A percentile compares a stretch with the other conserved stretches of the same genome.
These are phyloP conservation scores for Lepidurus couesii DNA, from an alignment of 1,140 invertebrate species.

Conservation along the genomic window DNA sequence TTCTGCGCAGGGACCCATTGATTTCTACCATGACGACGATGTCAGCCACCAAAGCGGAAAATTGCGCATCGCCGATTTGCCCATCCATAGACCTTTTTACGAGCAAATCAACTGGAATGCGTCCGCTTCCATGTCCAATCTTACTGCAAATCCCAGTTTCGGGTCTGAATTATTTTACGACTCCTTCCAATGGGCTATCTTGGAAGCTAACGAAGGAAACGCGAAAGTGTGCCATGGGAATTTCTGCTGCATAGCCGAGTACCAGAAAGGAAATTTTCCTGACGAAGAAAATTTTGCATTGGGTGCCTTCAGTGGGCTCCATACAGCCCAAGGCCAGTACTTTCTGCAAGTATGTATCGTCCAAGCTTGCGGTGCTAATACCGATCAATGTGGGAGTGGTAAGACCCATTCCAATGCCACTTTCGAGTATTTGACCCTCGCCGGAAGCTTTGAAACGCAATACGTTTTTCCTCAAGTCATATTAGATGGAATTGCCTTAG, in stretches of 20 bases:
- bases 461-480: constrained; percentile 29
- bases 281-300: constrained; percentile 27
- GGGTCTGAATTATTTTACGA: constrained; percentile 27
- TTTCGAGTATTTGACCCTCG: constrained; percentile 23
- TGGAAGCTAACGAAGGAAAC: neutral
- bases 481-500: constrained; percentile 23
- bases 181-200: constrained; percentile 7
- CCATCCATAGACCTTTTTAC: neutral
- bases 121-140: neutral
- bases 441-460: constrained; percentile 17
- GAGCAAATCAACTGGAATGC: neutral
- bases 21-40: constrained; percentile 24
- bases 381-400: constrained; percentile 24
- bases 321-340: constrained; percentile 30
- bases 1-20: neutral
- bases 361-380: constrained; percentile 20
- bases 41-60: neutral
- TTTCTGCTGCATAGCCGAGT: constrained; percentile 29
- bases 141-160: constrained; percentile 13
- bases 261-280: neutral
- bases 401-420: neutral
- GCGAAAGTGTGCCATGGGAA: constrained; percentile 24
- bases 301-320: constrained; percentile 26
- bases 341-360: constrained; percentile 27
- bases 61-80: constrained; percentile 14